Conservation (phyloP, 2,888 invertebrate genomes). For the Zele albiditarsus region DNA sequence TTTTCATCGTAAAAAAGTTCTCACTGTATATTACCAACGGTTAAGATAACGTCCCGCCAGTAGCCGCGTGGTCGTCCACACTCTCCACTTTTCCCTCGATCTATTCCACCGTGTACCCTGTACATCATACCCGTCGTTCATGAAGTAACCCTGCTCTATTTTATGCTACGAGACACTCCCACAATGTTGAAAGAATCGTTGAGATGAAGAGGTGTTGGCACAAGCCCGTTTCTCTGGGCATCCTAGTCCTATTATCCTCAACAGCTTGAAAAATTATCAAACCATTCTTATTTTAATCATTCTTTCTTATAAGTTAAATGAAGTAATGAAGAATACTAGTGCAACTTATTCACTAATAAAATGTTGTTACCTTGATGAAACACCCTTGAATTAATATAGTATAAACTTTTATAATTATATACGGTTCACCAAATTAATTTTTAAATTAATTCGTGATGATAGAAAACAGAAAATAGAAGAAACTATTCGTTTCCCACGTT, state of each 20-base stretch:
- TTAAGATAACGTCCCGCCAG: slow-evolving; percentile 46
- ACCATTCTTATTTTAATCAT: neutral
- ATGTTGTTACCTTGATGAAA: neutral
- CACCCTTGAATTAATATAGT: neutral
- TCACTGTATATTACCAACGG: slow-evolving; percentile 48
- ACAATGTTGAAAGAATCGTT: slow-evolving; percentile 13
- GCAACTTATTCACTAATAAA: neutral
- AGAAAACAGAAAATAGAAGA: neutral
- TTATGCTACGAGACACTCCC: slow-evolving; percentile 32
- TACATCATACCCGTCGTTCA: slow-evolving; percentile 36
- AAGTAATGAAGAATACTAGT: neutral
- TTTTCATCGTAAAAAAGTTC: slow-evolving; percentile 52
- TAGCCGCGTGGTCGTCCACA: slow-evolving; percentile 43
- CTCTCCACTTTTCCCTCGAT: slow-evolving; percentile 27
- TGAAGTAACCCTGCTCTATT: slow-evolving; percentile 22
- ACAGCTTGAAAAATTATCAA: neutral
- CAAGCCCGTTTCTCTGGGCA: neutral
- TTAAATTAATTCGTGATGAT: neutral
- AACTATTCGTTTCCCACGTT: neutral
- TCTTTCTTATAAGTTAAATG: slow-evolving; percentile 2
- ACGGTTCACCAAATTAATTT: neutral
- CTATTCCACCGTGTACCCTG: slow-evolving; percentile 28
- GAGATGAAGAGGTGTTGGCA: slow-evolving; percentile 16
- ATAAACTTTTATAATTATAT: neutral
- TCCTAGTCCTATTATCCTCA: neutral